phyloP scores from a whole-genome alignment of 2,888 invertebrate species.

The Mimumesa dahlbomi region DNA sequence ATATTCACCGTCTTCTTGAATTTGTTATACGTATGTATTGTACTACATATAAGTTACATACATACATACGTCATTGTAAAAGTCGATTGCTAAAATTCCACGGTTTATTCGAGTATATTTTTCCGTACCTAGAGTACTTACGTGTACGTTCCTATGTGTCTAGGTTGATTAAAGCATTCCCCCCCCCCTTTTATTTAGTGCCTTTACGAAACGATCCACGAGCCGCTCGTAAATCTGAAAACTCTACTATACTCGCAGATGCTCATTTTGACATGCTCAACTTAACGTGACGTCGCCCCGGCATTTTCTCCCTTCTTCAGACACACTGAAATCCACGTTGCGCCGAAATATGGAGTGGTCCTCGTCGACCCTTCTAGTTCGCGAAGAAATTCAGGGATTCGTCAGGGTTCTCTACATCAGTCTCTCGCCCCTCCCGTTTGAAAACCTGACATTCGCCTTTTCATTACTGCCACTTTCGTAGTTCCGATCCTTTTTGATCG shows the following conservation, averaged over 20 bases:
- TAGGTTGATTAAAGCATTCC: slow-evolving; percentile 56
- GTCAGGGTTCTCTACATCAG: slow-evolving; percentile 23
- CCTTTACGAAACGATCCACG: slow-evolving; percentile 46
- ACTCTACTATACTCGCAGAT: slow-evolving; percentile 63
- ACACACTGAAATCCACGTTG: slow-evolving; percentile 46
- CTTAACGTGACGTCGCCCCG: slow-evolving; percentile 63
- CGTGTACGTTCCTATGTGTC: slow-evolving; percentile 10
- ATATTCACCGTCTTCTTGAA: too few species aligned
- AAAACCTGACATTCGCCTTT: slow-evolving; percentile 51
- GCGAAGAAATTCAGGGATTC: slow-evolving; percentile 55
- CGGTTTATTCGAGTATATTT: not conserved
- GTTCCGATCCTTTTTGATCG: slow-evolving; percentile 46
- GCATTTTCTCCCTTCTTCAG: slow-evolving; percentile 35
- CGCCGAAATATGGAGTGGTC: slow-evolving; percentile 45
- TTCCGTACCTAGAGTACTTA: not conserved
- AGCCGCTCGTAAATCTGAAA: slow-evolving; percentile 65
- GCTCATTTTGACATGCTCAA: slow-evolving; percentile 65
- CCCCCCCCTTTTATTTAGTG: slow-evolving; percentile 52
- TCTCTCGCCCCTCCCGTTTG: slow-evolving; percentile 8
- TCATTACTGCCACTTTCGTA: slow-evolving; percentile 35
- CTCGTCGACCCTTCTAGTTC: slow-evolving; percentile 35
- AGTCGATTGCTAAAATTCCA: slow-evolving; percentile 41
- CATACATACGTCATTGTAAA: too few species aligned
- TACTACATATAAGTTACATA: too few species aligned
- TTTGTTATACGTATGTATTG: too few species aligned